phyloP scores from a whole-genome alignment of 2,888 invertebrate species.

The Noctua fimbriata region DNA sequence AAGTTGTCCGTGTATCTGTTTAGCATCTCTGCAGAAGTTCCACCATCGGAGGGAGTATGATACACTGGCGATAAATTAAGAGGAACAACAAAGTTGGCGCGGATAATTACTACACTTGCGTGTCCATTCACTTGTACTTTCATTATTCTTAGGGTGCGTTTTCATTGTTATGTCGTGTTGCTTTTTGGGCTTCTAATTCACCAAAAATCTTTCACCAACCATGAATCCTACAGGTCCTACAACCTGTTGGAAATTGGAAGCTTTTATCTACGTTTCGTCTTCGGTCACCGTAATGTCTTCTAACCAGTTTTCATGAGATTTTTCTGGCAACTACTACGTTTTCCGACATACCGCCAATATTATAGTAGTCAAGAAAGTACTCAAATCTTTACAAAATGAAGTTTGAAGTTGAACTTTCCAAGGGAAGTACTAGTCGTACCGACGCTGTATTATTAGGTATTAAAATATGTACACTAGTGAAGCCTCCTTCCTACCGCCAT shows the following conservation, averaged over 20 bases:
- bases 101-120: constrained; percentile 85
- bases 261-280: neutral
- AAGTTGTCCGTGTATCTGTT: constrained; percentile 72
- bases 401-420: neutral
- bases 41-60: constrained; percentile 68
- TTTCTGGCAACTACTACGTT: neutral
- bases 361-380: neutral
- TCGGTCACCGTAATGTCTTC: neutral
- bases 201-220: too few species aligned
- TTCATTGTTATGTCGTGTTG: constrained; percentile 68
- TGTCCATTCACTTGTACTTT: constrained; percentile 90
- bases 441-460: neutral
- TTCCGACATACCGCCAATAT: neutral
- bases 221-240: too few species aligned
- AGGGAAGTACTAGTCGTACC: neutral
- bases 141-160: constrained; percentile 81
- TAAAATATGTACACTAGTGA: neutral
- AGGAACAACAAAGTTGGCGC: constrained; percentile 80
- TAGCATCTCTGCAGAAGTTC: constrained; percentile 70
- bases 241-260: neutral
- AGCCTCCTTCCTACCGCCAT: neutral
- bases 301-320: neutral
- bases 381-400: neutral
- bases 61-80: constrained; percentile 82
- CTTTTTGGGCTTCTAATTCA: neutral